A percentile compares a stretch with the other conserved stretches of the same genome.
These are phyloP conservation scores for Forbesichthys papilliferus DNA, from an alignment of 2,113 vertebrate genomes.

Conservation along the genomic window DNA sequence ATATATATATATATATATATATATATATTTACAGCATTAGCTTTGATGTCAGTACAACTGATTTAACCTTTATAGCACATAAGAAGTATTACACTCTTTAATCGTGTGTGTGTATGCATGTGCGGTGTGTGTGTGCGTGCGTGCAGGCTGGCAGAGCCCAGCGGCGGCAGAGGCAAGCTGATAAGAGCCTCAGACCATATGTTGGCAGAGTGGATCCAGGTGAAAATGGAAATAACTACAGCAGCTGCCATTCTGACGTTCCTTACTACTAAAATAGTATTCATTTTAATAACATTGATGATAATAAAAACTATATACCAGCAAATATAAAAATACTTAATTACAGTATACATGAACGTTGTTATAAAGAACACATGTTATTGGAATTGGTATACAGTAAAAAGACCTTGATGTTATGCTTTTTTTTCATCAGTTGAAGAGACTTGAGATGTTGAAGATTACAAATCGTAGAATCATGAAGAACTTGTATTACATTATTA, in stretches of 20 bases:
- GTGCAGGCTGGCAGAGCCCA: slow-evolving; percentile 68
- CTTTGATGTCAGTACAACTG: too few relatives aligned
- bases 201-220: slow-evolving; percentile 73
- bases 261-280: background rate
- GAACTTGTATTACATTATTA: too few relatives aligned
- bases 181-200: slow-evolving; percentile 70
- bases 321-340: too few relatives aligned
- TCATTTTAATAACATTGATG: background rate
- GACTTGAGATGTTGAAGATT: too few relatives aligned
- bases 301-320: background rate
- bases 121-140: slow-evolving; percentile 29
- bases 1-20: background rate
- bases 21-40: background rate
- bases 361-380: too few relatives aligned
- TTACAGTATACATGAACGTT: too few relatives aligned
- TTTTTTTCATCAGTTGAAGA: background rate
- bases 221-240: slow-evolving; percentile 27
- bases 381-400: too few relatives aligned
- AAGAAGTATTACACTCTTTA: slow-evolving; percentile 12
- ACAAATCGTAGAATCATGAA: too few relatives aligned
- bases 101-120: slow-evolving; percentile 25
- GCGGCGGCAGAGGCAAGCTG: slow-evolving; percentile 71
- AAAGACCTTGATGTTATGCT: background rate
- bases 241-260: background rate
- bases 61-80: too few relatives aligned